phyloP scores from a whole-genome alignment of 2,797 vertebrate species.

The Cuculus canorus region DNA sequence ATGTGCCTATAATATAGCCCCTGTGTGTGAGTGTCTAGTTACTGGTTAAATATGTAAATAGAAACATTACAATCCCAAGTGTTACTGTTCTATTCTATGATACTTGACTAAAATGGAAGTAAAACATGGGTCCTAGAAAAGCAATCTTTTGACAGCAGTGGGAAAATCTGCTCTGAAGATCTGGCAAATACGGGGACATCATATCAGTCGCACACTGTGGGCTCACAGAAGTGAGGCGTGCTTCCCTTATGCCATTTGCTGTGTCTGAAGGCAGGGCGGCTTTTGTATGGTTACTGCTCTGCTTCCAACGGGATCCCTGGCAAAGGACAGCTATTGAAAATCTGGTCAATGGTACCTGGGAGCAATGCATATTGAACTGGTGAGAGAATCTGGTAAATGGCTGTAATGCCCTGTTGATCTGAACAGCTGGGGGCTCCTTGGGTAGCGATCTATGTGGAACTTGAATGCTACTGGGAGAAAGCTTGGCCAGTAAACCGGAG shows the following conservation, averaged over 20 bases:
- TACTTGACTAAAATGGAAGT: background rate
- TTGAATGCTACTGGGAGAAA: background rate
- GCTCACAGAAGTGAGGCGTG: background rate
- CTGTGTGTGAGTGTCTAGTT: background rate
- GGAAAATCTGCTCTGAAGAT: background rate
- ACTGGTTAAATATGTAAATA: slow-evolving; percentile 46
- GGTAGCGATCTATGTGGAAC: fast-evolving
- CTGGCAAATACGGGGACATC: background rate
- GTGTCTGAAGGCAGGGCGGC: background rate
- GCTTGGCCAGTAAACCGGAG: background rate
- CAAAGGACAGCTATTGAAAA: background rate
- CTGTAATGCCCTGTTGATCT: background rate
- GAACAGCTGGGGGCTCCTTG: background rate
- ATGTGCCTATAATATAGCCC: slow-evolving; percentile 23
- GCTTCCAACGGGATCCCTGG: background rate
- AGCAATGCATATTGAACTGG: background rate
- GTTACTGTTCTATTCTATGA: background rate
- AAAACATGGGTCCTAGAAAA: background rate
- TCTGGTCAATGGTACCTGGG: background rate
- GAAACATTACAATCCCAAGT: background rate
- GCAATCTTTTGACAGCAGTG: background rate
- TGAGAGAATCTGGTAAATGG: background rate
- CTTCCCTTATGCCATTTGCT: background rate
- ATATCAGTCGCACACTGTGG: background rate
- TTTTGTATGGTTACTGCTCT: background rate